These are phyloP conservation scores for Cottus gobio DNA, from an alignment of 2,113 vertebrate genomes.

Conservation along the genomic window DNA sequence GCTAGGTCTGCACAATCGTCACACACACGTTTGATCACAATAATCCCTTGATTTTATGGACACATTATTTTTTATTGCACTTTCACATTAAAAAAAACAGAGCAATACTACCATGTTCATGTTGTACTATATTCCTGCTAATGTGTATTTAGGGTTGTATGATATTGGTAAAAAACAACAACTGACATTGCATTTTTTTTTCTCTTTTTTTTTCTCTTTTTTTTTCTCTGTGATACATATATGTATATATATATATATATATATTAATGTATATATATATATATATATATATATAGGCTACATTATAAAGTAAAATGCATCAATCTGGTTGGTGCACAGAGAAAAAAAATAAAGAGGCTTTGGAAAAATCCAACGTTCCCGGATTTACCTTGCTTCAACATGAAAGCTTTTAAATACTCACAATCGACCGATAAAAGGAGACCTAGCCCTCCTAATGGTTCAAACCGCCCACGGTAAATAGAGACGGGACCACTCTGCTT, in stretches of 20 bases:
- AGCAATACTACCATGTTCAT: not conserved
- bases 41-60: not conserved
- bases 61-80: not conserved
- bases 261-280: no score
- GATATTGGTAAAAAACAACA: not conserved
- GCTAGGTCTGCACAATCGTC: not conserved
- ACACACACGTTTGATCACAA: not conserved
- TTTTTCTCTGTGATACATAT: no score
- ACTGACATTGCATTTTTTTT: not conserved
- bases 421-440: constrained; percentile 21
- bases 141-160: not conserved
- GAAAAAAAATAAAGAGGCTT: no score
- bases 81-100: not conserved
- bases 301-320: no score
- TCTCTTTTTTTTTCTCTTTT: no score
- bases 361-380: not conserved
- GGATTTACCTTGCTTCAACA: no score
- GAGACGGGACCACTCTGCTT: not conserved
- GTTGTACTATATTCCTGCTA: not conserved
- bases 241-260: no score
- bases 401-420: not conserved
- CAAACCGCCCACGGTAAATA: constrained; percentile 43
- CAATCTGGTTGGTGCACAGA: no score
- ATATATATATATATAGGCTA: no score
- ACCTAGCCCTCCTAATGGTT: constrained; percentile 3